These are phyloP conservation scores for Ryuthela nishihirai DNA, from an alignment of 2,888 invertebrate genomes.

Conservation along the genomic window DNA sequence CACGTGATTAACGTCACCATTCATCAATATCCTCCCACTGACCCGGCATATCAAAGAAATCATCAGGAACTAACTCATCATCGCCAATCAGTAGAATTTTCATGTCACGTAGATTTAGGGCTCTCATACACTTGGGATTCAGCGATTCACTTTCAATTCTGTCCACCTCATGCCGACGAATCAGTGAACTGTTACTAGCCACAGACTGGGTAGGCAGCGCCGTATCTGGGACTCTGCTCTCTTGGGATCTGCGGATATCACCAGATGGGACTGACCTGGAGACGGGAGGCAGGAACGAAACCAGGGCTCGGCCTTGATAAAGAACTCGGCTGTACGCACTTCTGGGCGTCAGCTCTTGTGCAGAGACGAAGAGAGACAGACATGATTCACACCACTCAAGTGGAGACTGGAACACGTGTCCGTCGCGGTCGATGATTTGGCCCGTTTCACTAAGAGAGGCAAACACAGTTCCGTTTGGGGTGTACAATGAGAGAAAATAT, in stretches of 20 bases:
- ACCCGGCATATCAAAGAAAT: too few relatives aligned
- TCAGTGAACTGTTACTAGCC: too few relatives aligned
- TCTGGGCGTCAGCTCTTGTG: not conserved
- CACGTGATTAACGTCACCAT: too few relatives aligned
- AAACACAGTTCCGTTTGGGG: conserved; percentile 6
- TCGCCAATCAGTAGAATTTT: conserved; percentile 32
- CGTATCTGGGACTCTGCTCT: too few relatives aligned
- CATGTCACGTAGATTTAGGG: conserved; percentile 33
- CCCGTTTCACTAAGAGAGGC: conserved; percentile 15
- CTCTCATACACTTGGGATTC: too few relatives aligned
- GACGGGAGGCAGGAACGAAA: too few relatives aligned
- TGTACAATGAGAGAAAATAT: conserved; percentile 14
- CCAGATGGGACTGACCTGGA: too few relatives aligned
- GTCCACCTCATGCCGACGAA: too few relatives aligned
- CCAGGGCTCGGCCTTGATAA: conserved; percentile 28
- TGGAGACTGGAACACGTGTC: not conserved
- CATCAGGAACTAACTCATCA: conserved; percentile 23
- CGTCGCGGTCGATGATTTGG: conserved; percentile 5
- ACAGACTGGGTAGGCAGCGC: too few relatives aligned
- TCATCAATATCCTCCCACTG: conserved; percentile 23
- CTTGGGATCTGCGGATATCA: too few relatives aligned
- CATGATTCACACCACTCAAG: conserved; percentile 10
- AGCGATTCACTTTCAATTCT: too few relatives aligned
- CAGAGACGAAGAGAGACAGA: not conserved
- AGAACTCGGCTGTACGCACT: conserved; percentile 12